Percentiles rank a stretch among this genome's conserved stretches.
Conservation (phyloP, 2,797 vertebrate genomes). For the Podargus strigoides region DNA sequence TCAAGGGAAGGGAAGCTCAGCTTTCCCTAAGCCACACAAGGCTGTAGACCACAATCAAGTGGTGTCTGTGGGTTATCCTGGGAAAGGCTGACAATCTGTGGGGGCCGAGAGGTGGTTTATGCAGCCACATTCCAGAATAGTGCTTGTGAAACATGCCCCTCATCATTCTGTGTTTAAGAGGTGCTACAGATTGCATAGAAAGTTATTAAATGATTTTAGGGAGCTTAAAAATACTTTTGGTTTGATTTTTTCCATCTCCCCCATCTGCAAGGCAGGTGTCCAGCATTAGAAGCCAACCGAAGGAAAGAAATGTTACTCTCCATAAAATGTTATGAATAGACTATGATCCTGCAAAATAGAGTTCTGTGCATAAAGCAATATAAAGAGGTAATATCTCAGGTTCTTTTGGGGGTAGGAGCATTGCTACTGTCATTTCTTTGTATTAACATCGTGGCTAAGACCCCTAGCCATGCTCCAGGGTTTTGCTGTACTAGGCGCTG, state of each 20-base stretch:
- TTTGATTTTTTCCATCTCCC: constrained; percentile 7
- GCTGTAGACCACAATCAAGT: background rate
- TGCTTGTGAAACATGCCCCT: background rate
- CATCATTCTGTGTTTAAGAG: constrained; percentile 54
- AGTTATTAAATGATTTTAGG: constrained; percentile 58
- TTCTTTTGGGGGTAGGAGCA: constrained; percentile 9
- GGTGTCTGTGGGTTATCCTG: background rate
- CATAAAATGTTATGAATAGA: constrained; percentile 49
- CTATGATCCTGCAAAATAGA: constrained; percentile 13
- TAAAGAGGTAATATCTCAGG: background rate
- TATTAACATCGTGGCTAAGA: background rate
- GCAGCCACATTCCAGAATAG: background rate
- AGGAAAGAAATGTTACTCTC: background rate
- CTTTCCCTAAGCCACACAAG: background rate
- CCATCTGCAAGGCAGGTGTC: constrained; percentile 55
- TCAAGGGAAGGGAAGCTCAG: background rate
- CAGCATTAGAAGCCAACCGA: constrained; percentile 6
- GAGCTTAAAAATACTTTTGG: constrained; percentile 45
- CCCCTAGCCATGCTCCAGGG: background rate
- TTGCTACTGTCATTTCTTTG: constrained; percentile 11
- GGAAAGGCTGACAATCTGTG: rapidly evolving
- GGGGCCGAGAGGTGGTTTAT: constrained; percentile 15
- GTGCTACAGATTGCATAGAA: constrained; percentile 46
- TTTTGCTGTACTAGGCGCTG: background rate
- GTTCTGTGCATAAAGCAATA: constrained; percentile 9